Evolutionary conservation across 2,797 vertebrate species (phyloP).

Genomic region (Anolis apletophallus): DNA sequence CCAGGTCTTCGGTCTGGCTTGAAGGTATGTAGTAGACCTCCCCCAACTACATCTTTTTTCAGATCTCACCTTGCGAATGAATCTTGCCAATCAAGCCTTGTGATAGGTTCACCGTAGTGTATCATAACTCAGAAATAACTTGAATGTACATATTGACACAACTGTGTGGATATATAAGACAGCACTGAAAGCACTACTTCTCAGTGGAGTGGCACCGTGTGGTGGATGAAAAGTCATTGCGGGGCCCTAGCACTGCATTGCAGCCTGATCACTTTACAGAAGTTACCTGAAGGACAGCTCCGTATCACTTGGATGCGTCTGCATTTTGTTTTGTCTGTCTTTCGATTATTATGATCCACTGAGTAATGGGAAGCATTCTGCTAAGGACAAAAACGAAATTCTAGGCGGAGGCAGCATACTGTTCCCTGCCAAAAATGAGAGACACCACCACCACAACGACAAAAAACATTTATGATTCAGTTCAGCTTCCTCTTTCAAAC

Average conservation of each 20-base stretch:
- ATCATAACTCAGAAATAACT: too few species aligned
- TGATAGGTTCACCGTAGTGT: too few species aligned
- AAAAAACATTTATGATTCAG: constrained; percentile 68
- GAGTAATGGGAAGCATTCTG: constrained; percentile 64
- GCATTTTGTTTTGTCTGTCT: constrained; percentile 51
- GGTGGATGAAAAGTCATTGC: background rate
- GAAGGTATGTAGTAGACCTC: too few species aligned
- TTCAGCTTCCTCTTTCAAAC: constrained; percentile 66
- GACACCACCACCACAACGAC: background rate
- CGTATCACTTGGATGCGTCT: constrained; percentile 26
- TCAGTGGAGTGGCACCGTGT: too few species aligned
- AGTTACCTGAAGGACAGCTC: background rate
- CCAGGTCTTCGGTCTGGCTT: too few species aligned
- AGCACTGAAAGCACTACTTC: too few species aligned
- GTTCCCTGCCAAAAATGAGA: constrained; percentile 64
- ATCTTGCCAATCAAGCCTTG: too few species aligned
- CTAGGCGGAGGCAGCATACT: constrained; percentile 64
- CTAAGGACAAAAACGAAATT: constrained; percentile 58
- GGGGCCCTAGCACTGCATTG: background rate
- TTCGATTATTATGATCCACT: constrained; percentile 62
- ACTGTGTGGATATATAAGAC: background rate
- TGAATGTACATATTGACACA: too few species aligned
- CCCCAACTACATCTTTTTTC: too few species aligned
- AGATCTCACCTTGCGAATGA: too few species aligned
- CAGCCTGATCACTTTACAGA: constrained; percentile 9